A percentile compares a stretch with the other conserved stretches of the same genome.
Evolutionary conservation across 2,888 invertebrate species (phyloP).

Genomic region (Balanococcus diminutus): DNA sequence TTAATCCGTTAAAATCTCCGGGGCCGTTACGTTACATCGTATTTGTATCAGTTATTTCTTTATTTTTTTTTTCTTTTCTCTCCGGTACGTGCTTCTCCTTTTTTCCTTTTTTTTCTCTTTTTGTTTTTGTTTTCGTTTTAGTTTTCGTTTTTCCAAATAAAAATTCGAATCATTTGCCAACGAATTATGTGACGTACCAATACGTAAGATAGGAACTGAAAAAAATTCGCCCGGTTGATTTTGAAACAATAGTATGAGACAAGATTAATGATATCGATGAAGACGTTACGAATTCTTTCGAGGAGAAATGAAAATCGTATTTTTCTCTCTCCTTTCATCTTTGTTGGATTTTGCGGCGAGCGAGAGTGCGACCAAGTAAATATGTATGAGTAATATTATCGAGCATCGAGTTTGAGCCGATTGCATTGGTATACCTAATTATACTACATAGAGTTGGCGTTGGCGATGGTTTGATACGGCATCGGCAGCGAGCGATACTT

Average conservation of each 20-base stretch:
- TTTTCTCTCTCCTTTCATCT: neutral
- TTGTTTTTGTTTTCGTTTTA: neutral
- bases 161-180: conserved; percentile 13
- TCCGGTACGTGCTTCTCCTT: too few relatives aligned
- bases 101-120: too few relatives aligned
- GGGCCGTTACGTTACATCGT: neutral
- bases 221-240: neutral
- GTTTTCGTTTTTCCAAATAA: neutral
- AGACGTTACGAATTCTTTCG: neutral
- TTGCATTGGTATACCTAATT: neutral
- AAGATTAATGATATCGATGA: conserved; percentile 27
- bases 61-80: neutral
- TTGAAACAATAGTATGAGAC: neutral
- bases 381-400: neutral
- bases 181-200: neutral
- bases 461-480: neutral
- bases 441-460: neutral
- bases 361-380: neutral
- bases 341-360: neutral
- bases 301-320: neutral
- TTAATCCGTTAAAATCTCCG: neutral
- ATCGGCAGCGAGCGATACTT: neutral
- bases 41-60: neutral
- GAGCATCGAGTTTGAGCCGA: neutral
- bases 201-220: neutral